Base-by-base conservation (phyloP, 2,888 invertebrate genomes). In the Eupithecia subfuscata region DNA sequence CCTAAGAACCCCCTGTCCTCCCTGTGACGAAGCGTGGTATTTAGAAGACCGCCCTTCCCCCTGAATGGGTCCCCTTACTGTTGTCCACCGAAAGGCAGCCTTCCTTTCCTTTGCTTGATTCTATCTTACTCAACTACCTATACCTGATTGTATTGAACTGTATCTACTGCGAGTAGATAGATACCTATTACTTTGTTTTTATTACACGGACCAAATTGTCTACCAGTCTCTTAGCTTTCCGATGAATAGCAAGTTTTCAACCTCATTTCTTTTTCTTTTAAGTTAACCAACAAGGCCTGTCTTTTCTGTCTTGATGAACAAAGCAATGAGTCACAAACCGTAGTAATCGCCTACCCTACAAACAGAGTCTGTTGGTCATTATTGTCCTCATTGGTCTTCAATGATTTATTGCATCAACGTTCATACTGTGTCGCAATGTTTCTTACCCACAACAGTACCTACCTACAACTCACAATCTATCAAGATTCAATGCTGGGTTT, bases 381-480 rank as follows among this genome's bases (percentile, higher is more conserved):
- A 25, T 34, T 65, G 56, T 75, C 30, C 48, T 64, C 56, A 56
- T 64, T 68, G 67, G 69, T 77, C 71, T 18, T 74, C 71, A 70
- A 71, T 75, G 68, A 67, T 70, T 68, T 56, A 70, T 92, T 92
- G 87, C 92, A 91, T 91, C 90, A 90, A 88, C 70, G 65, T 77
- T 75, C 75, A 45, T 40, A 90, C 87, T 85, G 89, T 93, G 89
- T 91, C 86, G 92, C 89, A 92, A 93, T 87, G 83, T 87, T 88
- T 85, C 87, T 89, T 91, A 90, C 90, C 89, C 90, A 92, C 90
- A 22, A 92, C 90, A 56, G n/a, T 56, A 91, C 37, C 37, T 37
- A 37, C 37, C 37, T 9, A 40, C 40, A 56, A 65, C 69, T 64
- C 76, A 82, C 83, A 84, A 83, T 87, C 85, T 87, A 92, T 91